Conservation (phyloP, 1,140 invertebrate genomes). For the Planococcus citri region DNA sequence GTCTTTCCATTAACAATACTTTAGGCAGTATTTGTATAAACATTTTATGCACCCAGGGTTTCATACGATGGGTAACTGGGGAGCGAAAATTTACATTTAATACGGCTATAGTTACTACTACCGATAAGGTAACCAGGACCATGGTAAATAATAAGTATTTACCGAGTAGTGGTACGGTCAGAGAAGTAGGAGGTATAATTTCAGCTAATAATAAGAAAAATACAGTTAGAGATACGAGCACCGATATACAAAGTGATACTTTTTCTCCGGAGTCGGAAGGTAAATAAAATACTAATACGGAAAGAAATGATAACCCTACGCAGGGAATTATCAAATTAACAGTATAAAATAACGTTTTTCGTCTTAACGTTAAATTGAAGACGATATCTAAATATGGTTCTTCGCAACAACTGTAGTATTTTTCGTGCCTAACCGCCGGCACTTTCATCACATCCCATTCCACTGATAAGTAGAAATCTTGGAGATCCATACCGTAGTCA, state of each 20-base stretch:
- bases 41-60: slow-evolving; percentile 73
- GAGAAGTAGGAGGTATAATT: slow-evolving; percentile 97
- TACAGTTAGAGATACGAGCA: slow-evolving; percentile 94
- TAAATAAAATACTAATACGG: slow-evolving; percentile 95
- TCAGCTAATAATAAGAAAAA: slow-evolving; percentile 96
- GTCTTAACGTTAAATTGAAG: slow-evolving; percentile 90
- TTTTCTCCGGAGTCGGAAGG: slow-evolving; percentile 97
- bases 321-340: slow-evolving; percentile 91
- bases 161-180: slow-evolving; percentile 92
- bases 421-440: slow-evolving; percentile 74
- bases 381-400: slow-evolving; percentile 90
- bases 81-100: slow-evolving; percentile 98
- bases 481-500: slow-evolving; percentile 78
- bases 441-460: slow-evolving; percentile 97
- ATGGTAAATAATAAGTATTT: slow-evolving; percentile 99
- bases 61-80: slow-evolving; percentile 90
- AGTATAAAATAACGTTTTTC: slow-evolving; percentile 95
- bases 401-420: slow-evolving; percentile 77
- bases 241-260: slow-evolving; percentile 92
- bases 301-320: slow-evolving; percentile 92
- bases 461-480: slow-evolving; percentile 88
- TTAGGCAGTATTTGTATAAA: slow-evolving; percentile 83
- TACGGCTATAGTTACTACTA: slow-evolving; percentile 94
- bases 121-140: slow-evolving; percentile 95
- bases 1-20: slow-evolving; percentile 69